These are phyloP conservation scores for Agrotis puta DNA, from an alignment of 2,888 invertebrate species.

Conservation along the genomic window DNA sequence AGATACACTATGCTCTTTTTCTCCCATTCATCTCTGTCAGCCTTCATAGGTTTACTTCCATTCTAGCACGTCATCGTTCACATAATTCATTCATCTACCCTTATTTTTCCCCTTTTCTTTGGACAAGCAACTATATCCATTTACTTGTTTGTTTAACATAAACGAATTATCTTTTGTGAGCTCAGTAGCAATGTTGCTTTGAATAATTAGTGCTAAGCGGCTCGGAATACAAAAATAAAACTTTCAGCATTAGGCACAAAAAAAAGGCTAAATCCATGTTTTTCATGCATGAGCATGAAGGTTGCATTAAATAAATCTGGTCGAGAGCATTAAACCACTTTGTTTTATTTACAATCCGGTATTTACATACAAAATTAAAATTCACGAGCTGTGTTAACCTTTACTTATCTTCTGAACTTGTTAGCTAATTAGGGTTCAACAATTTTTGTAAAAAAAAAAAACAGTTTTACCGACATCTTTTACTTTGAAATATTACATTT, in stretches of 20 bases:
- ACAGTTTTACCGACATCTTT: not conserved
- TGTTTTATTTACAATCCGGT: constrained; percentile 11
- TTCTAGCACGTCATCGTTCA: constrained; percentile 19
- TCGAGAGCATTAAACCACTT: constrained; percentile 18
- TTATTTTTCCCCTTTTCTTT: not conserved
- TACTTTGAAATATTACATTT: not conserved
- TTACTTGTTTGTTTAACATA: not conserved
- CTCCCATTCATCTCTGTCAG: constrained; percentile 22
- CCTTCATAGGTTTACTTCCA: constrained; percentile 23
- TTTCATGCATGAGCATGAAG: constrained; percentile 34
- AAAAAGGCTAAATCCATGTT: not conserved
- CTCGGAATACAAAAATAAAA: not conserved
- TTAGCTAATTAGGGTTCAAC: not conserved
- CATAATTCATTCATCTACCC: constrained; percentile 27
- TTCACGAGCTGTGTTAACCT: not conserved
- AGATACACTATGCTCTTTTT: constrained; percentile 11
- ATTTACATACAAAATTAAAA: constrained; percentile 20
- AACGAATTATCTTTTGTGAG: not conserved
- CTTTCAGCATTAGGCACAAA: not conserved
- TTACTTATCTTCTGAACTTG: constrained; percentile 8
- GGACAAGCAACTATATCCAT: not conserved
- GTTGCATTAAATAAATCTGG: constrained; percentile 7
- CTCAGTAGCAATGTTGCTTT: not conserved
- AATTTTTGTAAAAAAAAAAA: not conserved
- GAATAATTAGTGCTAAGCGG: not conserved